These are phyloP conservation scores for Margarornis squamiger DNA, from an alignment of 2,797 vertebrate genomes.

Conservation along the genomic window DNA sequence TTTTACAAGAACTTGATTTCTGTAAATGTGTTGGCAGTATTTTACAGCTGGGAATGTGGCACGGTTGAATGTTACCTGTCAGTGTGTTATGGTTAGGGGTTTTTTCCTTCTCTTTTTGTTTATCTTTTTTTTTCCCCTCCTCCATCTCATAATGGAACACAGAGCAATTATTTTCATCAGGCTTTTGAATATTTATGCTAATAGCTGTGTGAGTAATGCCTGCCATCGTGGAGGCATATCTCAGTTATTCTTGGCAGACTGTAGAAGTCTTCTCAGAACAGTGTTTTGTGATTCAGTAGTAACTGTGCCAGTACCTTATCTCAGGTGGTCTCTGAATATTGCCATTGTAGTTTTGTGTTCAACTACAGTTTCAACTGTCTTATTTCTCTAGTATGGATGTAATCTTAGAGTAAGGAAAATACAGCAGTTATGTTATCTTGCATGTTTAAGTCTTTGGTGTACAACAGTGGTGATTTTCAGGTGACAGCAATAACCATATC, in stretches of 20 bases:
- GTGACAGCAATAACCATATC: neutral
- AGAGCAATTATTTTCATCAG: neutral
- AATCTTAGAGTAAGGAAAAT: neutral
- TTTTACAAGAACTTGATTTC: neutral
- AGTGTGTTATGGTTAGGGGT: neutral
- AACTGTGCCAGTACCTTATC: neutral
- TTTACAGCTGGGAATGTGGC: neutral
- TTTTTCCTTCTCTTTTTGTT: neutral
- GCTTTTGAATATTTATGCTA: conserved; percentile 7
- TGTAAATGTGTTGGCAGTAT: neutral
- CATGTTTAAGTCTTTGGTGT: neutral
- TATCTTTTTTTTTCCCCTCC: fast-evolving
- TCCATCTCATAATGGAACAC: neutral
- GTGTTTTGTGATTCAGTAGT: neutral
- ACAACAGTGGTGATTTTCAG: neutral
- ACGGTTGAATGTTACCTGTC: neutral
- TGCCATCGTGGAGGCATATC: neutral
- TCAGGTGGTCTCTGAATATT: neutral
- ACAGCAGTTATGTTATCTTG: neutral
- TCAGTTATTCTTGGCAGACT: conserved; percentile 40
- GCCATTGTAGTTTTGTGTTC: neutral
- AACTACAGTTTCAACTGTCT: neutral
- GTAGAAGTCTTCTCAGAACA: conserved; percentile 1
- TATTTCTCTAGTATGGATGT: neutral
- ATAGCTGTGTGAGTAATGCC: neutral